Evolutionary conservation across 1,140 invertebrate genomes (phyloP).

Genomic region (Drosophila hydei): DNA sequence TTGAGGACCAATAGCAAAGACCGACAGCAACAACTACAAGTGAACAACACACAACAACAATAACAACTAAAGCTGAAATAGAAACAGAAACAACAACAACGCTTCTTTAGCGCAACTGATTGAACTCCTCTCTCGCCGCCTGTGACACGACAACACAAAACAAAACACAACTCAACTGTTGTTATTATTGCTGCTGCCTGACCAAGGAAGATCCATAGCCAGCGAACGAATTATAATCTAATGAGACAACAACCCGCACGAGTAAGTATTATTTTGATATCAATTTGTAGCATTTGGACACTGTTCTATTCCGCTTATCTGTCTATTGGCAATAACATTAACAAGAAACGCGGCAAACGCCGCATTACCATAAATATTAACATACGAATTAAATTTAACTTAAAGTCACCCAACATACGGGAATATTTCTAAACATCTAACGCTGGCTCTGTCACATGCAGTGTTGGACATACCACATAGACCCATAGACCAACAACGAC

Average conservation of each 20-base stretch:
- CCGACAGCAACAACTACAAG: constrained; percentile 20
- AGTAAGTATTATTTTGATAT: constrained; percentile 28
- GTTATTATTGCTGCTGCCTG: neutral
- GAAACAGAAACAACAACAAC: constrained; percentile 44
- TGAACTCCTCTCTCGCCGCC: constrained; percentile 5
- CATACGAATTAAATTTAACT: constrained; percentile 22
- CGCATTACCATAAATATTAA: constrained; percentile 21
- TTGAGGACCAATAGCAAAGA: neutral
- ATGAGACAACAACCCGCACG: constrained; percentile 27
- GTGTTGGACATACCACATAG: neutral
- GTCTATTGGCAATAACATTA: constrained; percentile 1
- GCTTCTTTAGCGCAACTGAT: neutral
- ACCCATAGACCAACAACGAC: constrained; percentile 5
- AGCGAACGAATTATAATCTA: constrained; percentile 6
- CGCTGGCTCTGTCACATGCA: neutral
- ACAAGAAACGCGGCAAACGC: neutral
- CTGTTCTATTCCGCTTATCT: constrained; percentile 19
- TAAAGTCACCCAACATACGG: constrained; percentile 6
- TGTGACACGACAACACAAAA: constrained; percentile 12
- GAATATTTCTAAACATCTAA: neutral
- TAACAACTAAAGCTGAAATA: no score
- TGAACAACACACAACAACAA: constrained; percentile 26
- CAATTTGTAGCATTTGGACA: constrained; percentile 7
- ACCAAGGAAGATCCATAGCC: neutral
- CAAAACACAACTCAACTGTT: constrained; percentile 22